Percentiles rank a stretch among this genome's conserved stretches.
phyloP scores from a whole-genome alignment of 1,140 invertebrate species.

The Druon quercuslanigerum region DNA sequence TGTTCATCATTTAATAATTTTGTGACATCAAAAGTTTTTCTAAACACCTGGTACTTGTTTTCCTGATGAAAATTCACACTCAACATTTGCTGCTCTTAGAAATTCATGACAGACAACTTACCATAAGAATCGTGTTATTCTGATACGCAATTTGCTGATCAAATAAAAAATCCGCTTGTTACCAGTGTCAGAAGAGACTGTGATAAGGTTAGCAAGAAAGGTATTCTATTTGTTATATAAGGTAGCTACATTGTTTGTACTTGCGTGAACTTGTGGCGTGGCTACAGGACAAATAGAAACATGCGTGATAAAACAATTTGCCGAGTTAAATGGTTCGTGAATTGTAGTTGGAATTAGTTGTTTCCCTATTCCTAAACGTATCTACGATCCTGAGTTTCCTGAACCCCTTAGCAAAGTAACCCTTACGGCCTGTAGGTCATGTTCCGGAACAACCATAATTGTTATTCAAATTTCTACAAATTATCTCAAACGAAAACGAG shows the following conservation, averaged over 20 bases:
- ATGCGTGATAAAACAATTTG: conserved; percentile 70
- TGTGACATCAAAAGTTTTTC: too few relatives aligned
- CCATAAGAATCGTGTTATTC: too few relatives aligned
- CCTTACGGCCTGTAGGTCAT: background rate
- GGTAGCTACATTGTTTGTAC: conserved; percentile 39
- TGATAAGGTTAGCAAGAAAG: background rate
- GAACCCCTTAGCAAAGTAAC: conserved; percentile 28
- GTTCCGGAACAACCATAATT: background rate
- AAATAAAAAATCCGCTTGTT: too few relatives aligned
- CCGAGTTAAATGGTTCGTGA: conserved; percentile 73
- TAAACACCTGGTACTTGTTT: too few relatives aligned
- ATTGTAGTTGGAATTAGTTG: conserved; percentile 73
- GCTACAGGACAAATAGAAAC: conserved; percentile 66
- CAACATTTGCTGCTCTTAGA: too few relatives aligned
- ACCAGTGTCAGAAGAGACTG: too few relatives aligned
- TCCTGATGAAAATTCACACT: too few relatives aligned
- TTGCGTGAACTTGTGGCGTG: conserved; percentile 36
- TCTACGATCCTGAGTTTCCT: conserved; percentile 42
- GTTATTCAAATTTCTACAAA: background rate
- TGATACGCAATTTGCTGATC: too few relatives aligned
- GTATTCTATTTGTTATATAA: background rate
- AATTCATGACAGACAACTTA: too few relatives aligned
- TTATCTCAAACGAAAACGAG: background rate
- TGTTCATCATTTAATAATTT: too few relatives aligned
- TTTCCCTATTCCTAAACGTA: conserved; percentile 65